A percentile compares a stretch with the other conserved stretches of the same genome.
These are phyloP conservation scores for Bucorvus abyssinicus DNA, from an alignment of 2,797 vertebrate genomes.

Conservation along the genomic window DNA sequence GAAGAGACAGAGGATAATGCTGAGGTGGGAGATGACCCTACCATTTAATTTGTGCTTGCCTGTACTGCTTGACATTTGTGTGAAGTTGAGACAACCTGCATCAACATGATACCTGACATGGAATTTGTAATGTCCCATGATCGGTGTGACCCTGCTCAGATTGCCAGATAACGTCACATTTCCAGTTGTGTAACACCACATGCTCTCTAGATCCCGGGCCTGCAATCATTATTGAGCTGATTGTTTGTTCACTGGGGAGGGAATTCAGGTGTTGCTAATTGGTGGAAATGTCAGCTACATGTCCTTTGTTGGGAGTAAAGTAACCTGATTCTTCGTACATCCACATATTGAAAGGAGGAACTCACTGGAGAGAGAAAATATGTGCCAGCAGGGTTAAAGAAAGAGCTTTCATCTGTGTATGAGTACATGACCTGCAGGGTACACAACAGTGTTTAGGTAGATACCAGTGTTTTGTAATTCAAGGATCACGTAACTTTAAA, in stretches of 20 bases:
- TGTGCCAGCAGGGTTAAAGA: neutral
- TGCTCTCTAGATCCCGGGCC: neutral
- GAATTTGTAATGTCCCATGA: neutral
- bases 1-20: neutral
- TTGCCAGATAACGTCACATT: conserved; percentile 9
- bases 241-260: neutral
- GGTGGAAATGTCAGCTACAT: neutral
- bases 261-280: conserved; percentile 21
- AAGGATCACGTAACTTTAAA: neutral
- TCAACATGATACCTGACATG: neutral
- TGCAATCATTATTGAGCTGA: neutral
- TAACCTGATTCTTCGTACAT: neutral
- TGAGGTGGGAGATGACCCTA: neutral
- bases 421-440: neutral
- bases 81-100: neutral
- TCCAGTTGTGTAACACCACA: conserved; percentile 20
- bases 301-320: neutral
- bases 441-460: neutral
- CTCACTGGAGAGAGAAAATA: neutral
- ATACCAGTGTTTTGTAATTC: conserved; percentile 23
- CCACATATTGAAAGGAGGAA: neutral
- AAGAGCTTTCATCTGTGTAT: neutral
- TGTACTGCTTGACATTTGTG: neutral
- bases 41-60: neutral
- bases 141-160: neutral